These are phyloP conservation scores for Oegoconia quadripuncta DNA, from an alignment of 2,888 invertebrate species.

Conservation along the genomic window DNA sequence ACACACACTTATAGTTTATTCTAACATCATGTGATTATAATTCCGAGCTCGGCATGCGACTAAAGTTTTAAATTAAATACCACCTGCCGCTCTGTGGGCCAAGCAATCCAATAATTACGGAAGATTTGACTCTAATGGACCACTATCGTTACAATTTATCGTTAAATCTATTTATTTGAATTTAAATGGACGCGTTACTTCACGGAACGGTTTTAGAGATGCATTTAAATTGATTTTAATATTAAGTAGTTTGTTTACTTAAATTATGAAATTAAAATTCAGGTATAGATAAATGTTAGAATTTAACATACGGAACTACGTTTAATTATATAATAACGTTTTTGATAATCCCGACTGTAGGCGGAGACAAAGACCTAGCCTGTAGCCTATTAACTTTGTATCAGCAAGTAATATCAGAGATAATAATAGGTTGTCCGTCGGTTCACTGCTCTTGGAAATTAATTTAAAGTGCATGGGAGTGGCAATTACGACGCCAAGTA, in stretches of 20 bases:
- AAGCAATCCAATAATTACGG: conserved; percentile 51
- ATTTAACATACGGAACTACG: conserved; percentile 14
- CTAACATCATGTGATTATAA: conserved; percentile 19
- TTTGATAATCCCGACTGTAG: conserved; percentile 15
- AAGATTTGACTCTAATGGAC: conserved; percentile 52
- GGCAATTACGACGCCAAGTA: conserved; percentile 58
- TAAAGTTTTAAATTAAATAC: conserved; percentile 46
- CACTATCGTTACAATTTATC: conserved; percentile 52
- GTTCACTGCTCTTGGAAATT: conserved; percentile 62
- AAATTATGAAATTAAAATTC: conserved; percentile 49
- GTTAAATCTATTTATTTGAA: conserved; percentile 51
- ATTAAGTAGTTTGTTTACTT: conserved; percentile 44
- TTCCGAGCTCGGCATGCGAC: conserved; percentile 9
- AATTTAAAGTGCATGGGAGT: conserved; percentile 70
- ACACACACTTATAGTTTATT: background rate
- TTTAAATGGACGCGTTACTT: conserved; percentile 35
- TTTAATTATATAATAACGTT: conserved; percentile 13
- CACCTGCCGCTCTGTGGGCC: conserved; percentile 55
- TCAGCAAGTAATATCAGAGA: conserved; percentile 53
- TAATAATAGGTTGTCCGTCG: conserved; percentile 50
- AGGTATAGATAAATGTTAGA: conserved; percentile 6
- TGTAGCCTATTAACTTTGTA: conserved; percentile 46
- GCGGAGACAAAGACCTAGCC: conserved; percentile 21
- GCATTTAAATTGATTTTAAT: conserved; percentile 40
- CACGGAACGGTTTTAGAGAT: conserved; percentile 32